Base-by-base conservation (phyloP, 2,113 vertebrate species). In the Castor canadensis region DNA sequence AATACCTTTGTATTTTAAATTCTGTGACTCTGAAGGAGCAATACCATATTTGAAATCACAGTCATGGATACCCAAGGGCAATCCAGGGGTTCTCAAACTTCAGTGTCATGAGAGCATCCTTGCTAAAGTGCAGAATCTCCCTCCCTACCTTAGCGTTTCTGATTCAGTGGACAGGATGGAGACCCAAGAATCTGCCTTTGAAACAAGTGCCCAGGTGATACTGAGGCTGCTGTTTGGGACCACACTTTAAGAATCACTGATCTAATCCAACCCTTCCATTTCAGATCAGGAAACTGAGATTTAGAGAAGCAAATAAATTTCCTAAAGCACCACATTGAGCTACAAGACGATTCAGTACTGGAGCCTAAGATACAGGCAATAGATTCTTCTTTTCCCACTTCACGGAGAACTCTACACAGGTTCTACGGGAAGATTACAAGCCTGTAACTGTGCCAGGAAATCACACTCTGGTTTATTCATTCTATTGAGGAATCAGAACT, bases 391-490 rank as follows among this genome's bases (percentile, higher is more conserved):
- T 75, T 91, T 54, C 4, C 43, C 28, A 56, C 5, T 2, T 35
- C 0, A 16, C 26, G 0, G 45, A 79, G 32, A 54, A 60, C 43
- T 24, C 43, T 56, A 60, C 28, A 43, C 38, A 45, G 92, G 15
- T n/a, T 9, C 0, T 40, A 1, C 0, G 19, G 81, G 40, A 54
- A 54, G 62, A 49, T 35, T 9, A 4, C 3, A n/a, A 45, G 8
- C 30, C 9, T 35, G 49, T 2, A 7, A 24, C 2, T 30, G 22
- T 16, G 6, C 32, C 32, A 43, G 64, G 54, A 89, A 72, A 52
- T 49, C 79, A 32, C 54, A 43, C 6, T 22, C 32, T 11, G 28
- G 10, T 17, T 82, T 10, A 20, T 45, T 49, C 5, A 28, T 60
- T 86, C 32, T 16, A 1, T 22, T 3, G 45, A 84, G 93, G 11